Conservation (phyloP, 2,888 invertebrate genomes). For the Priocnemis perturbator region DNA sequence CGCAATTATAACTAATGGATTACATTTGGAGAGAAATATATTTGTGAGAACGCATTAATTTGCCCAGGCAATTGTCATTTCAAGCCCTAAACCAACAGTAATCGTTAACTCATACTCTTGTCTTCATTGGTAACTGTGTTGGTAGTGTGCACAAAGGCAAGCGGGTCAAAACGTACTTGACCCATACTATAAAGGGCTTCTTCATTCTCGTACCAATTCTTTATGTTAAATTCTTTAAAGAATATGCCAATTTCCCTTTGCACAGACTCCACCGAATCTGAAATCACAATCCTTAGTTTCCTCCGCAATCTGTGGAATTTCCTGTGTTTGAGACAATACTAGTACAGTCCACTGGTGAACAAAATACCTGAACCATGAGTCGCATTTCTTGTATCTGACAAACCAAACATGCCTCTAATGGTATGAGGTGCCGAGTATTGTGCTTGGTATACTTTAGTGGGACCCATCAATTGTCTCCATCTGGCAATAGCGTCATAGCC, state of each 20-base stretch:
- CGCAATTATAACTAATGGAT: not conserved
- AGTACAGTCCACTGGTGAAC: not conserved
- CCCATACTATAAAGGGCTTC: constrained; percentile 75
- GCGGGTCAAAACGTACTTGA: constrained; percentile 77
- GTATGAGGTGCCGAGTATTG: constrained; percentile 86
- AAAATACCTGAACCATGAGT: constrained; percentile 92
- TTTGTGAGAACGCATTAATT: not conserved
- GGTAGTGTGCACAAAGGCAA: constrained; percentile 77
- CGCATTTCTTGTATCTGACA: constrained; percentile 96
- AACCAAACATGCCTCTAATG: constrained; percentile 89
- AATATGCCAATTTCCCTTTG: constrained; percentile 87
- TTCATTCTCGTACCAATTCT: constrained; percentile 81
- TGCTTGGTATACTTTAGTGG: constrained; percentile 90
- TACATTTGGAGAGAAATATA: not conserved
- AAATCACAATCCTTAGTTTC: constrained; percentile 60
- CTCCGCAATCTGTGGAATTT: not conserved
- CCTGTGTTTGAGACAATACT: not conserved
- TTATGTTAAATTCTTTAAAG: constrained; percentile 87
- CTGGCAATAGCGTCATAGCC: constrained; percentile 84
- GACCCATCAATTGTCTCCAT: constrained; percentile 92
- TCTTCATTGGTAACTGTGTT: constrained; percentile 35
- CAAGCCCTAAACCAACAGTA: constrained; percentile 13
- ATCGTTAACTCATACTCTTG: not conserved
- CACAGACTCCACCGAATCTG: constrained; percentile 87
- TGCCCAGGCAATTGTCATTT: not conserved